Evolutionary conservation across 35 echinoderm and acorn worm species (phyloP).

Genomic region (Anneissia japonica): DNA sequence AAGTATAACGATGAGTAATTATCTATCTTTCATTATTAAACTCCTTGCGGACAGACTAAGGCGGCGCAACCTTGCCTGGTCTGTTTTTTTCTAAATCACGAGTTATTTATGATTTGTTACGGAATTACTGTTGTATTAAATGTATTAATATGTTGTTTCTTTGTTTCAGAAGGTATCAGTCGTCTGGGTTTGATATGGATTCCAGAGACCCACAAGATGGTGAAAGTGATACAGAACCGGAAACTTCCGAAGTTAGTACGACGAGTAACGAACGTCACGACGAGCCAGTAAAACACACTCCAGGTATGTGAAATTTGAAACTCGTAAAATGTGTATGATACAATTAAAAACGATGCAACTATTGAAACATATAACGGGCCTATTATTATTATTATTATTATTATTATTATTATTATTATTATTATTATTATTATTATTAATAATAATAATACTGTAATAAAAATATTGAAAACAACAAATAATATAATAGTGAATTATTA

Average conservation of each 20-base stretch:
- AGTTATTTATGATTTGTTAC: too few relatives aligned
- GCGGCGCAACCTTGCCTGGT: neutral
- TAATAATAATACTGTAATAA: too few relatives aligned
- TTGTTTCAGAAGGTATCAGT: neutral
- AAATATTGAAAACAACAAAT: too few relatives aligned
- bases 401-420: too few relatives aligned
- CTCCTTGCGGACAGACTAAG: neutral
- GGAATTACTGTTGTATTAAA: neutral
- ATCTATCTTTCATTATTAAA: neutral
- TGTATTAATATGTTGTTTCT: neutral
- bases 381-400: too few relatives aligned
- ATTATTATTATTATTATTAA: too few relatives aligned
- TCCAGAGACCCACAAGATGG: slow-evolving; percentile 68
- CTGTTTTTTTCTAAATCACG: too few relatives aligned
- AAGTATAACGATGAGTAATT: neutral
- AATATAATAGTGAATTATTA: too few relatives aligned
- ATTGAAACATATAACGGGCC: too few relatives aligned
- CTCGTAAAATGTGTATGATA: too few relatives aligned
- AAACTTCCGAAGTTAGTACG: slow-evolving; percentile 81
- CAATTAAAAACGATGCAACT: too few relatives aligned
- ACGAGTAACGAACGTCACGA: slow-evolving; percentile 70
- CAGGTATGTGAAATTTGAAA: too few relatives aligned
- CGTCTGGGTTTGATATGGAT: slow-evolving; percentile 67
- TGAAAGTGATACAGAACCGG: slow-evolving; percentile 64
- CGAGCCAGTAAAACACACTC: neutral